Evolutionary conservation across 1,140 invertebrate species (phyloP), one percentile per base, ranked within the genome.

Genomic region (Drosophila tani): DNA sequence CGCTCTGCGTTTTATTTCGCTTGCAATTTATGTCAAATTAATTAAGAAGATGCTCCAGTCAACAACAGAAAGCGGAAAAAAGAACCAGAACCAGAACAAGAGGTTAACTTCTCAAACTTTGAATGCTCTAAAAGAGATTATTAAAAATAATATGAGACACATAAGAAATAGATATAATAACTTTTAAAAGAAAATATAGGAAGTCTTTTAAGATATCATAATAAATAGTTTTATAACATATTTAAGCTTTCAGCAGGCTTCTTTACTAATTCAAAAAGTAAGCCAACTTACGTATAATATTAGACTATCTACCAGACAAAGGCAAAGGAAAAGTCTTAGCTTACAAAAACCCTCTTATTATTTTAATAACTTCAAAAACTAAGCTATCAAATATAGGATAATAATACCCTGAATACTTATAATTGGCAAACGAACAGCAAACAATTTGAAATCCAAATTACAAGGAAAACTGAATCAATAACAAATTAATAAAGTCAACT

Each of bases 11-110:
- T 64, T 60, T 80, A 65, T 59, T 65, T 57, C 71, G 74, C 69
- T 63, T 66, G 78, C 76, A 88, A 87, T 88, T 81, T 87, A 87
- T 87, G 83, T 87, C 83, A 87, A 87, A 88, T 87, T 87, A 87
- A 87, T 87, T 88, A 87, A 78, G 80, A 87, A 69, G 71, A 70
- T 83, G 76, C 78, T 64, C 46, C 63, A 82, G 43, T 50, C 29
- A 73, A 57, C 45, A 49, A 50, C 46, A 62, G 29, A 35, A 45
- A 15, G 5, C 24, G 43, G 27, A 50, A 41, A 56, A 40, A 35
- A 35, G 8, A 35, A 9, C 8, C 8, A 9, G 15, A 50, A 46
- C 17, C 50, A 38, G 19, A 71, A 46, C 15, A 15, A 24, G 32
- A 35, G 14, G n/a, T 64, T 19, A 24, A 21, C 17, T 38, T 62